Evolutionary conservation across 1,140 invertebrate genomes (phyloP), one percentile per base, ranked within the genome.

Genomic region (Atopsyche davidsoni): DNA sequence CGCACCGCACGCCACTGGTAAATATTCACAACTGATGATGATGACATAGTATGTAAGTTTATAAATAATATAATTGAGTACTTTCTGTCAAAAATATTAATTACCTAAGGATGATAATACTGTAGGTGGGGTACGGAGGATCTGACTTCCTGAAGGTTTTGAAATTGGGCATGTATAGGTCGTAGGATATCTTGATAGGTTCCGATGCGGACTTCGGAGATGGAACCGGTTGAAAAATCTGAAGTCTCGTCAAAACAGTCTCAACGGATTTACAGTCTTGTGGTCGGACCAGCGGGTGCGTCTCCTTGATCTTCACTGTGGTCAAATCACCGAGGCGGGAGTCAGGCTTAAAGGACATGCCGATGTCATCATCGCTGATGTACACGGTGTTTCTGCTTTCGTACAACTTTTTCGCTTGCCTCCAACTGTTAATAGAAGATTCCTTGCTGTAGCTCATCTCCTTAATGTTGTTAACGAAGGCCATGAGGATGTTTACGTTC

Each of bases 121-220:
- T 60, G 44, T 70, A 72, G 50, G 68, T 64, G 11, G 72, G 70
- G 35, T 53, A 57, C 3, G 68, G 66, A 13, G 50, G 61, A 40
- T 63, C 59, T 0, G 61, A 60, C 58, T 72, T 75, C 36, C 55
- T 68, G 47, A 72, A 70, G 58, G 66, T 66, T 28, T 66, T 60
- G 7, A 68, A 64, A 61, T 68, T 63, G 46, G 67, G 68, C 34
- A 66, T 64, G 42, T 69, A 73, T 11, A 72, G 64, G 61, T 75
- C 70, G 43, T 66, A 73, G 56, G 66, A 58, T 40, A 73, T 58
- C 24, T 47, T n/a, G n/a, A n/a, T n/a, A n/a, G n/a, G n/a, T n/a
- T n/a, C n/a, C n/a, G n/a, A n/a, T 21, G 11, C 60, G 60, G 21
- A 62, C 32, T 22, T 48, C 46, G n/a, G 23, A 31, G 23, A 28